phyloP scores from a whole-genome alignment of 2,797 vertebrate genomes.

The Zonotrichia albicollis region DNA sequence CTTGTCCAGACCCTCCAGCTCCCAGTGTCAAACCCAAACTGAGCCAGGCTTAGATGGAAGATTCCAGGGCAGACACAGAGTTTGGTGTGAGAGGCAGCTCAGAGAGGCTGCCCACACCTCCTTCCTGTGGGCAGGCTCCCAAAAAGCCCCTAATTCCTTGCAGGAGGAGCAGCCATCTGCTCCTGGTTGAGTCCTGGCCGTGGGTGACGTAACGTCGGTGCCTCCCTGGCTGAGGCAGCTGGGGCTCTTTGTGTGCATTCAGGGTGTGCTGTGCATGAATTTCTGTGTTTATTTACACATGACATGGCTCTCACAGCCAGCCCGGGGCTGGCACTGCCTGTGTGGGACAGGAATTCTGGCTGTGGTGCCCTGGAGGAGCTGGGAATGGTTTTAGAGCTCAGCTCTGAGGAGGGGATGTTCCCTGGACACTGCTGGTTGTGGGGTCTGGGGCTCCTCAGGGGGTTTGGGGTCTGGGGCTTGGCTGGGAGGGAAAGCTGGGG shows the following conservation, averaged over 20 bases:
- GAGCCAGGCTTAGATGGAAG: neutral
- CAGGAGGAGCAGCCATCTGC: neutral
- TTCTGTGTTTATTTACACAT: neutral
- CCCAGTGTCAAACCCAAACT: accelerated
- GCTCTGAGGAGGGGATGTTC: accelerated
- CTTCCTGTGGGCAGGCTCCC: neutral
- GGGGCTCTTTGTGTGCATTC: neutral
- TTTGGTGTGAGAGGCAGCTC: neutral
- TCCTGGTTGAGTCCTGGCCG: neutral
- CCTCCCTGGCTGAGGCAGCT: neutral
- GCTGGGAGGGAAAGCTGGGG: neutral
- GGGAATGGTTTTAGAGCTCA: neutral
- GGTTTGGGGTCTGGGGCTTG: neutral
- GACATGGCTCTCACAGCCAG: neutral
- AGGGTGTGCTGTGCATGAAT: neutral
- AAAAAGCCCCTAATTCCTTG: neutral
- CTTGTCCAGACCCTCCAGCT: neutral
- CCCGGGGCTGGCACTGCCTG: neutral
- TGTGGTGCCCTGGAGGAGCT: neutral
- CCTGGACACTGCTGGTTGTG: accelerated
- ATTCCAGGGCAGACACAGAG: accelerated
- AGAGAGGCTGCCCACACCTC: neutral
- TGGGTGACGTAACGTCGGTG: neutral
- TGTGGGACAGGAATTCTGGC: neutral
- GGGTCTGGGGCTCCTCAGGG: accelerated